phyloP scores from a whole-genome alignment of 2,113 vertebrate genomes.

The Gymnogyps californianus region DNA sequence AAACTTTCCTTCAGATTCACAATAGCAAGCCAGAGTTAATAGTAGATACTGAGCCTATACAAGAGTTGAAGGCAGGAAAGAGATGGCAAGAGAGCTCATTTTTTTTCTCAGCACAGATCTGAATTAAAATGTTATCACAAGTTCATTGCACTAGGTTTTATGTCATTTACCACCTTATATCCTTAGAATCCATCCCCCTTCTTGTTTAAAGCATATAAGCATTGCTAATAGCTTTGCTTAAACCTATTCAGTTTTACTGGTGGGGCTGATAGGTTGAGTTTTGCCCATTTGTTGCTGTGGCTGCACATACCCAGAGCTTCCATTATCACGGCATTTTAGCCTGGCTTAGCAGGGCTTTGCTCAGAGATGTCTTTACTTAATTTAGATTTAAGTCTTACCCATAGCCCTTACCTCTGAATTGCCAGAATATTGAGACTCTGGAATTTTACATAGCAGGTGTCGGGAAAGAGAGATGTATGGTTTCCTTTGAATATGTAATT shows the following conservation, averaged over 20 bases:
- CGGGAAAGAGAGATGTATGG: background rate
- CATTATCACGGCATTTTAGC: background rate
- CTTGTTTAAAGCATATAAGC: background rate
- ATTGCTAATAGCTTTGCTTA: background rate
- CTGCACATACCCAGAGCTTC: background rate
- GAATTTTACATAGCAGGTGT: background rate
- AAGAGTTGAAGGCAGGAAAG: background rate
- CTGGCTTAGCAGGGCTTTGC: background rate
- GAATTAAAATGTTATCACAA: background rate
- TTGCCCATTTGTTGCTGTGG: background rate
- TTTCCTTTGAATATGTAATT: background rate
- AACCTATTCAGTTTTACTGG: background rate
- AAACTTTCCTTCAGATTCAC: constrained; percentile 17
- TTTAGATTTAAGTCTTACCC: background rate
- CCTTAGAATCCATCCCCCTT: background rate
- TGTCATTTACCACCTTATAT: background rate
- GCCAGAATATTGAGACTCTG: background rate
- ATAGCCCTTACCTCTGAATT: background rate
- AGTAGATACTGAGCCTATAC: background rate
- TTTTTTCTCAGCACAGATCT: background rate
- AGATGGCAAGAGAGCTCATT: background rate
- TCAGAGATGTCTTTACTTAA: background rate
- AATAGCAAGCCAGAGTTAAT: background rate
- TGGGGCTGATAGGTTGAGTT: background rate
- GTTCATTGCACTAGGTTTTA: background rate